These are phyloP conservation scores for Sebastes vulpes DNA, from an alignment of 2,797 vertebrate species.

Conservation along the genomic window DNA sequence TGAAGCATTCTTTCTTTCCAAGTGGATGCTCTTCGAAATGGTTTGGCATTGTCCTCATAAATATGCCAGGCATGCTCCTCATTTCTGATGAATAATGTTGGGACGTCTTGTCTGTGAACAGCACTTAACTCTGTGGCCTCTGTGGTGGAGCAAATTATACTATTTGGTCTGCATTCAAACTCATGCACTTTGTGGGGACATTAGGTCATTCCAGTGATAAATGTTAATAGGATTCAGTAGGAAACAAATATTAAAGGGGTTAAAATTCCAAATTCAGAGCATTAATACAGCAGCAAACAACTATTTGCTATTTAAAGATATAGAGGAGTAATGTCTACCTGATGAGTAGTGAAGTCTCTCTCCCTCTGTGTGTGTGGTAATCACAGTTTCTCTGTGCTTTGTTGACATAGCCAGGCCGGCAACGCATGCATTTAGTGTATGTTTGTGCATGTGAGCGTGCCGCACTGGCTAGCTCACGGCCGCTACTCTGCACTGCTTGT, in stretches of 20 bases:
- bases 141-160: neutral
- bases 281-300: too few relatives aligned
- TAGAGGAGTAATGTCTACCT: too few relatives aligned
- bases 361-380: too few relatives aligned
- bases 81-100: slow-evolving; percentile 7
- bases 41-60: neutral
- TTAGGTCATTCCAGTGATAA: neutral
- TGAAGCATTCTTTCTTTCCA: slow-evolving; percentile 14
- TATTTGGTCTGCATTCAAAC: neutral
- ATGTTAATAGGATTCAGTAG: neutral
- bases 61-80: neutral
- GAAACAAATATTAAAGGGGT: neutral
- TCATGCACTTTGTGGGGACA: neutral
- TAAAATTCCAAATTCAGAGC: too few relatives aligned
- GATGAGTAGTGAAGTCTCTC: too few relatives aligned
- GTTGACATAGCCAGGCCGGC: too few relatives aligned
- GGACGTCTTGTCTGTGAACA: neutral
- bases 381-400: too few relatives aligned
- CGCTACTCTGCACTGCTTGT: too few relatives aligned
- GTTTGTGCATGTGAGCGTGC: too few relatives aligned
- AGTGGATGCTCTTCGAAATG: slow-evolving; percentile 8
- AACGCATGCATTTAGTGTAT: too few relatives aligned
- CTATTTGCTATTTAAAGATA: too few relatives aligned
- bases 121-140: neutral
- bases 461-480: too few relatives aligned